Evolutionary conservation across 2,797 vertebrate genomes (phyloP).

Genomic region (Peromyscus attwateri): DNA sequence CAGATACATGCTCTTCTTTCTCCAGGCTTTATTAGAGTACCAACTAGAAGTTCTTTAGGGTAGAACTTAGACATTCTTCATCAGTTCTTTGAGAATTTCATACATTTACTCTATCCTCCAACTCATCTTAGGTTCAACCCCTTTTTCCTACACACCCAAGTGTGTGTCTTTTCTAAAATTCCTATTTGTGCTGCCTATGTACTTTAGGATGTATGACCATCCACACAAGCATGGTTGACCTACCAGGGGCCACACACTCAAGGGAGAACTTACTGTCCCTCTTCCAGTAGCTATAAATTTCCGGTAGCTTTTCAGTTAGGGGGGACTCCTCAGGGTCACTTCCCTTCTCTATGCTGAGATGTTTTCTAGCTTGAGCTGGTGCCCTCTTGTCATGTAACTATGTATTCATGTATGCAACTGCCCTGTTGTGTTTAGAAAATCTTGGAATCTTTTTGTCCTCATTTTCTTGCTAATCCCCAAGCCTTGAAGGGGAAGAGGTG

Average conservation of each 20-base stretch:
- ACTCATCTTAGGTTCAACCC: neutral
- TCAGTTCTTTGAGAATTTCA: neutral
- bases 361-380: neutral
- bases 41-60: constrained; percentile 25
- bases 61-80: neutral
- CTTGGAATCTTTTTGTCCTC: neutral
- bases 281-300: neutral
- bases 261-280: neutral
- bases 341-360: neutral
- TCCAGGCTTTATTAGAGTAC: neutral
- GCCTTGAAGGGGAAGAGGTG: neutral
- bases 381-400: neutral
- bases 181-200: neutral
- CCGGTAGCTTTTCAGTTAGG: neutral
- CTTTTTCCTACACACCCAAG: neutral
- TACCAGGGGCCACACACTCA: neutral
- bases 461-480: neutral
- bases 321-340: neutral
- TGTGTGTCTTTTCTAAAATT: neutral
- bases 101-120: neutral
- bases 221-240: neutral
- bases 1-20: neutral
- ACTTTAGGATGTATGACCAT: neutral
- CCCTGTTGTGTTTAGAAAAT: neutral
- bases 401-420: neutral